phyloP scores from a whole-genome alignment of 2,113 vertebrate species.

The Talpa occidentalis region DNA sequence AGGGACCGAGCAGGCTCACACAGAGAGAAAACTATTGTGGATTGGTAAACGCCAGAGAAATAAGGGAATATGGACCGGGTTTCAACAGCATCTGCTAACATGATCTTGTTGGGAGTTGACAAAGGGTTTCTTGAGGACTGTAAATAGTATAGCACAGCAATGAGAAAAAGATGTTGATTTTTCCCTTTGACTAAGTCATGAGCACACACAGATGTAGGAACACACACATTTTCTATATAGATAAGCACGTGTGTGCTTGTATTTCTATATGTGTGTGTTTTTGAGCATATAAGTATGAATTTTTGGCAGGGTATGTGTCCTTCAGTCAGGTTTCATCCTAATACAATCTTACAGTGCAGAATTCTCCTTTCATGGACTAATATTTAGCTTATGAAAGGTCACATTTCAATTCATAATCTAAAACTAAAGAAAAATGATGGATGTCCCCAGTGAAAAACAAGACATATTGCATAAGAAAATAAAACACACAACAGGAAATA shows the following conservation, averaged over 20 bases:
- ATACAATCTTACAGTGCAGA: background rate
- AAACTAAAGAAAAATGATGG: background rate
- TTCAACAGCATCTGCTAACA: background rate
- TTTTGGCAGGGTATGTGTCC: background rate
- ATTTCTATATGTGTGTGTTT: background rate
- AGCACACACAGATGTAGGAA: too few relatives aligned
- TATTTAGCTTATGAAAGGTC: background rate
- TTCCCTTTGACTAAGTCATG: background rate
- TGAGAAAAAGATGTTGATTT: background rate
- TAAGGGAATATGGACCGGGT: background rate
- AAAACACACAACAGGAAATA: background rate
- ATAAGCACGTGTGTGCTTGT: background rate
- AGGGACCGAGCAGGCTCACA: background rate
- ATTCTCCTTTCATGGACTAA: background rate
- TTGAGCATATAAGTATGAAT: background rate
- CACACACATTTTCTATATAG: background rate
- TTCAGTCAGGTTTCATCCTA: background rate
- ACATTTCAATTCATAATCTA: background rate
- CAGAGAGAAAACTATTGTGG: background rate
- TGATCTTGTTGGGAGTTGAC: background rate
- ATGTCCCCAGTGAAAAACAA: background rate
- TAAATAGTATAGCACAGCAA: background rate
- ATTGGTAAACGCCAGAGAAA: background rate
- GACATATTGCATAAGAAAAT: background rate
- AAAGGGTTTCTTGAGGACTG: background rate